A percentile compares a stretch with the other conserved stretches of the same genome.
phyloP scores from a whole-genome alignment of 1,140 invertebrate genomes.

The Zaprionus ghesquierei region DNA sequence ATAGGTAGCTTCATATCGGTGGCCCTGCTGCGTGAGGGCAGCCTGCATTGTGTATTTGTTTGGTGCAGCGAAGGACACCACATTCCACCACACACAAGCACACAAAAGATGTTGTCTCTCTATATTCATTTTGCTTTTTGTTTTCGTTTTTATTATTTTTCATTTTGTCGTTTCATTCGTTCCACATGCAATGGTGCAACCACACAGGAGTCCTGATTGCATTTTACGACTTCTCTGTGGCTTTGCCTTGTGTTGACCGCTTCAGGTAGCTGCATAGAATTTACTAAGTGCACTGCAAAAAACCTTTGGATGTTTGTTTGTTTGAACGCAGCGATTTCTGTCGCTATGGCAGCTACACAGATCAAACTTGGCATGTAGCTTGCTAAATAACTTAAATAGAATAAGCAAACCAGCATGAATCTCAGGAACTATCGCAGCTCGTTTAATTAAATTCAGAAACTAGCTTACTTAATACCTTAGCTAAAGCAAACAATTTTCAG shows the following conservation, averaged over 20 bases:
- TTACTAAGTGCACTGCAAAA: constrained; percentile 26
- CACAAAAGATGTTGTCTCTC: constrained; percentile 33
- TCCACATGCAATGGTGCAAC: neutral
- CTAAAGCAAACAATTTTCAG: neutral
- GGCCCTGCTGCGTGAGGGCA: no score
- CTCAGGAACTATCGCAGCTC: neutral
- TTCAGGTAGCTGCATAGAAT: neutral
- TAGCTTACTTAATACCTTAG: neutral
- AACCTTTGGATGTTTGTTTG: neutral
- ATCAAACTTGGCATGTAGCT: neutral
- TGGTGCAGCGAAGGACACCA: neutral
- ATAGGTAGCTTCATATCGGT: neutral
- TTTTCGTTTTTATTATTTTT: neutral
- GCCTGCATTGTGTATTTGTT: no score
- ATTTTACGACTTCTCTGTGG: constrained; percentile 42
- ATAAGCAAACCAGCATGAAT: no score
- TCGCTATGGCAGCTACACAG: neutral
- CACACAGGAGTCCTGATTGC: constrained; percentile 36
- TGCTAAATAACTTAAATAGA: neutral
- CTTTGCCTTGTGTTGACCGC: constrained; percentile 18
- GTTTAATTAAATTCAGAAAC: neutral
- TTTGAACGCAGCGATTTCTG: neutral
- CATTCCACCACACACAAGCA: neutral
- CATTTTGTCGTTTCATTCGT: neutral
- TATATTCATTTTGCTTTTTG: neutral